Base-by-base conservation (phyloP, 1,140 invertebrate species). In the Papilio glaucus region DNA sequence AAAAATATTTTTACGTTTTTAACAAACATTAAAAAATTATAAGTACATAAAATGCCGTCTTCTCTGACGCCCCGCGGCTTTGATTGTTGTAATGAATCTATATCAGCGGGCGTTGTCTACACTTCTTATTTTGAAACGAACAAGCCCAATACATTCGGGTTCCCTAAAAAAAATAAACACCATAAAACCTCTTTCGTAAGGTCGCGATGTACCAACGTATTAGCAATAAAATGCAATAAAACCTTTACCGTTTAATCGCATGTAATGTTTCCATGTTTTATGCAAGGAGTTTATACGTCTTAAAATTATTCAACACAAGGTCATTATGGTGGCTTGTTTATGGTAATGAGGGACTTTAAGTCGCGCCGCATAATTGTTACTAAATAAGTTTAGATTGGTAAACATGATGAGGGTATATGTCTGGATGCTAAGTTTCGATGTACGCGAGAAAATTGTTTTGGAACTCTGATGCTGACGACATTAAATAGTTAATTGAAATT, bases 41-140 rank as follows among this genome's bases (percentile, higher is more conserved):
- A 62, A 62, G 15, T 37, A 39, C 33, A 65, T 65, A 39, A 39
- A 39, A 65, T 65, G 33, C 33, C 60, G 1, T 61, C 37, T 37
- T 41, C 7, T 12, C 62, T 2, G 62, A 39, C 18, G 8, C 37
- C 62, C 62, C 62, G 37, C 18, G 29, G 33, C 29, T 39, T 65
- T 65, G 62, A 65, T 65, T 41, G 67, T 49, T 29, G 67, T 69
- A 69, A 69, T 69, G 67, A 53, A 69, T 69, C 41, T 42, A n/a
- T 26, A 69, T 53, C 67, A 69, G 41, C 67, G 24, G 42, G 67
- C 15, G 67, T 69, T 33, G 62, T 38, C 29, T 65, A 65, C 62
- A 65, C 62, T 65, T 65, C 62, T 65, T 65, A 38, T 38, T 65
- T 65, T 37, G 39, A 65, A 21, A 24, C 33, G 62, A 38, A 65